Conservation (phyloP, 2,113 vertebrate species). For the Orcinus orca region DNA sequence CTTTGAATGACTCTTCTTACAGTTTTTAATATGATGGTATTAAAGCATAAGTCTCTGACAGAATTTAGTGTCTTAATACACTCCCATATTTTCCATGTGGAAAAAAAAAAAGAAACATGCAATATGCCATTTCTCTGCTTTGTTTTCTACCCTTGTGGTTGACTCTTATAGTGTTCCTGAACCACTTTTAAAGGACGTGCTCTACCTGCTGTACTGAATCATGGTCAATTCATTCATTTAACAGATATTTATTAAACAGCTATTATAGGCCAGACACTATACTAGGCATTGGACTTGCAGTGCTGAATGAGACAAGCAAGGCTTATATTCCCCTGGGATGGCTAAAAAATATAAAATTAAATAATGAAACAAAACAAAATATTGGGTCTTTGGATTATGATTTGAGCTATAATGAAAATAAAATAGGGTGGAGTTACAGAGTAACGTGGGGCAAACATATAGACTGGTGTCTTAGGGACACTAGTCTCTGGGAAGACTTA, state of each 20-base stretch:
- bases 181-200: background rate
- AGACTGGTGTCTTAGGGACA: background rate
- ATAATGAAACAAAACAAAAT: background rate
- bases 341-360: background rate
- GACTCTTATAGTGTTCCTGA: background rate
- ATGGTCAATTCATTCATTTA: background rate
- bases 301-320: background rate
- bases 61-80: background rate
- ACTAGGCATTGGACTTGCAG: background rate
- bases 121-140: background rate
- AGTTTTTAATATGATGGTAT: background rate
- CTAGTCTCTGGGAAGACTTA: background rate
- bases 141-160: background rate
- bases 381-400: background rate
- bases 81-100: background rate
- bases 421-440: background rate
- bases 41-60: background rate
- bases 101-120: background rate
- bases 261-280: background rate
- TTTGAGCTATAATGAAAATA: background rate
- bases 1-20: background rate
- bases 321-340: background rate
- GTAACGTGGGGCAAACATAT: background rate
- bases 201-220: background rate
- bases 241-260: background rate